Conservation (phyloP, 2,888 invertebrate genomes). For the Lasioglossum vierecki region DNA sequence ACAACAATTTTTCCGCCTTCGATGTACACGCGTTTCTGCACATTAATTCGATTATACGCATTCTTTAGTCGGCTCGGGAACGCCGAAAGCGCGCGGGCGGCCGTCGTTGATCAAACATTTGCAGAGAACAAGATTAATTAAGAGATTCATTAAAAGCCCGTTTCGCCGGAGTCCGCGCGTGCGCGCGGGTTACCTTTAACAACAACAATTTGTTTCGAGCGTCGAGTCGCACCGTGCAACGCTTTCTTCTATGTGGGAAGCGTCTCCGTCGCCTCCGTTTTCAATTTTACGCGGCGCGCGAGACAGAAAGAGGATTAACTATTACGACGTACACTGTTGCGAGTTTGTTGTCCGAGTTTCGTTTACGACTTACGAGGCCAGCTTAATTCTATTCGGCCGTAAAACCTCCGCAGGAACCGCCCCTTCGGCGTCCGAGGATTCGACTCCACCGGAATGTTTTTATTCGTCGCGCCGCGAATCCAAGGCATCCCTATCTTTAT, state of each 20-base stretch:
- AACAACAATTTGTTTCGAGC: background rate
- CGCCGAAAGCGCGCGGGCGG: too few relatives aligned
- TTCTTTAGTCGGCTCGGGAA: background rate
- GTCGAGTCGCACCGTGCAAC: background rate
- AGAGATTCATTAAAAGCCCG: conserved; percentile 4
- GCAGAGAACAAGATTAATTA: conserved; percentile 31
- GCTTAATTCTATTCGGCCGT: conserved; percentile 52
- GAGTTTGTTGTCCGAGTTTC: conserved; percentile 29
- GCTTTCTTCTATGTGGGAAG: background rate
- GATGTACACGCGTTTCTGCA: background rate
- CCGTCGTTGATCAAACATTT: background rate
- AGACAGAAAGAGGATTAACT: conserved; percentile 33
- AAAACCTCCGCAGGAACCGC: conserved; percentile 33
- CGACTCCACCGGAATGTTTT: background rate
- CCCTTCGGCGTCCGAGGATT: background rate
- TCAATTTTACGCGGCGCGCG: conserved; percentile 14
- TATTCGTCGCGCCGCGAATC: conserved; percentile 11
- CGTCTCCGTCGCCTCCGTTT: background rate
- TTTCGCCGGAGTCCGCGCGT: background rate
- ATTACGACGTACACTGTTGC: conserved; percentile 31
- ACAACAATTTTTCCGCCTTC: background rate
- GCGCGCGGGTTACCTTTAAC: background rate
- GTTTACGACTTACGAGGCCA: conserved; percentile 53
- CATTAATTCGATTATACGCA: background rate
- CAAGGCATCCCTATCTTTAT: background rate